Evolutionary conservation across 2,888 invertebrate species (phyloP), one percentile per base, ranked within the genome.

Genomic region (Chloroclysta siterata): DNA sequence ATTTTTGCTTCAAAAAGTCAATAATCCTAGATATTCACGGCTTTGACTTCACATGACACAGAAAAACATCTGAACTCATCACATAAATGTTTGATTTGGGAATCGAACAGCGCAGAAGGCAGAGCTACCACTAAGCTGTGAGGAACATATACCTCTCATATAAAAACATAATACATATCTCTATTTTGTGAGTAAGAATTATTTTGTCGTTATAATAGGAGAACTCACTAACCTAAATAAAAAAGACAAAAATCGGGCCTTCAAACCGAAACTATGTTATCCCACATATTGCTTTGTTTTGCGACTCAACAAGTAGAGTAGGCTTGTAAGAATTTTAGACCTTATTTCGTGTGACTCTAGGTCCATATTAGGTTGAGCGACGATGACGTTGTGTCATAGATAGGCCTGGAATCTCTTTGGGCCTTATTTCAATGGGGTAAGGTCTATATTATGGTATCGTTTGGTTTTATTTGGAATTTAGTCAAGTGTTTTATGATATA

Each of bases 261-360:
- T 60, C 54, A 17, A 41, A 36, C 64, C 58, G 10, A 46, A 63
- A 63, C 59, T 53, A 29, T 36, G 44, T 33, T 60, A 15, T 36
- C 42, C 50, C 44, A 22, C 60, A 50, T 41, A 54, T 60, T 53
- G 57, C 50, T 65, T 56, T 65, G 48, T 60, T 65, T 60, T 53
- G 60, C 7, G 48, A 53, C 52, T 65, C 64, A 65, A 65, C 64
- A 65, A 65, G 64, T 64, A 59, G 36, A 42, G 36, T 54, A 60
- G 64, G 64, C 64, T 48, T 52, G 17, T 5, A 5, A 15, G 13
- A 17, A 2, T 17, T 29, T 8, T 55, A 22, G 17, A 55, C 55
- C 51, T 29, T 63, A 63, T 52, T 28, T 4, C 2, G 17, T 36
- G 46, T 2, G 0, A 0, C 0, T 5, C 50, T 50, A 60, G 13